phyloP scores from a whole-genome alignment of 2,888 invertebrate species.

The Harpalus rufipes region DNA sequence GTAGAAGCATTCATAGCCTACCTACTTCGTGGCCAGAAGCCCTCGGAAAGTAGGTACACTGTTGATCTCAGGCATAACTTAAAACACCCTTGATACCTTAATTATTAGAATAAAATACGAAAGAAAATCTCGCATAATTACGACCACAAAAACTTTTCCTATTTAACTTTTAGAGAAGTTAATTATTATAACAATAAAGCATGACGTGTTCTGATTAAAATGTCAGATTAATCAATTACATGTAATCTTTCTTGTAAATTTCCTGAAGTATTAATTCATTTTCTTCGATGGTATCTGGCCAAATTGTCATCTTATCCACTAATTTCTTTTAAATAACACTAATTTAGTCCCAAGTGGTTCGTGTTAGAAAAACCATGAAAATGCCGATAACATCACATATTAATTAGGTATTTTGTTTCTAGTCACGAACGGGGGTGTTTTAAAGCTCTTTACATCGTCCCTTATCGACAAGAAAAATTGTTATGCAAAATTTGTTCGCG shows the following conservation, averaged over 20 bases:
- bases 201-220: conserved; percentile 18
- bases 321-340: conserved; percentile 49
- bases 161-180: not conserved
- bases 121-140: too few relatives aligned
- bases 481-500: conserved; percentile 59
- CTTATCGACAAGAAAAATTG: conserved; percentile 58
- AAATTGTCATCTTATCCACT: conserved; percentile 41
- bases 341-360: conserved; percentile 41
- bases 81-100: too few relatives aligned
- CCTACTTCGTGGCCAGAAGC: too few relatives aligned
- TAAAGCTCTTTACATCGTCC: conserved; percentile 35
- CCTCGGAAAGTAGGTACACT: too few relatives aligned
- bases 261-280: conserved; percentile 22
- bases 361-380: conserved; percentile 50
- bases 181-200: conserved; percentile 2
- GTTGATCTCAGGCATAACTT: too few relatives aligned
- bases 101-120: too few relatives aligned
- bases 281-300: not conserved
- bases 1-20: too few relatives aligned
- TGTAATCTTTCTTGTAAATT: conserved; percentile 19
- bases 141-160: not conserved
- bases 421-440: conserved; percentile 49
- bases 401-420: conserved; percentile 62
- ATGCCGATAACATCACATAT: conserved; percentile 52
- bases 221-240: conserved; percentile 34